Conservation (phyloP, 2,113 vertebrate species). For the Carollia perspicillata region DNA sequence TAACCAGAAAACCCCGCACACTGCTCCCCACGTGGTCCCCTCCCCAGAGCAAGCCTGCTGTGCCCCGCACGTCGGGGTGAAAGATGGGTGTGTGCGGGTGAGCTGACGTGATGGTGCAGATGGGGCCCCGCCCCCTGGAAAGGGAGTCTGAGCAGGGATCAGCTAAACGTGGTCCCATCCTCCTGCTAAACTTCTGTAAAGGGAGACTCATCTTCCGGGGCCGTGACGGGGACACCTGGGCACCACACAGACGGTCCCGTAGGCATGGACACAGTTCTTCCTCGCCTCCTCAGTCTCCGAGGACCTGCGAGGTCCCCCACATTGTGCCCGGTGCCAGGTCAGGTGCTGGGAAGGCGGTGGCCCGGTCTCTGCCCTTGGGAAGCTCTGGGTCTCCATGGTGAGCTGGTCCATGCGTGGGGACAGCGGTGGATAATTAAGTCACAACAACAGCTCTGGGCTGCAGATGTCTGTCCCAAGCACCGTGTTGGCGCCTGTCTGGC, state of each 20-base stretch:
- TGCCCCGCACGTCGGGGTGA: accelerated
- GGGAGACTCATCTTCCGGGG: not conserved
- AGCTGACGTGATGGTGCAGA: accelerated
- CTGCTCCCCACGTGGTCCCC: too few species aligned
- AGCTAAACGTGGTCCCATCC: accelerated
- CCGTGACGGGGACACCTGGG: accelerated
- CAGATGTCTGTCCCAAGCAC: accelerated
- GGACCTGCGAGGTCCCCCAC: not conserved
- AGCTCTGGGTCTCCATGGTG: not conserved
- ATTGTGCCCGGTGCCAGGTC: not conserved
- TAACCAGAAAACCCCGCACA: accelerated
- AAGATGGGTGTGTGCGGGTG: accelerated
- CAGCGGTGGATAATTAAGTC: accelerated
- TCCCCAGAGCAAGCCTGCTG: accelerated
- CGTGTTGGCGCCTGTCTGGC: accelerated
- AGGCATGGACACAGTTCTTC: accelerated
- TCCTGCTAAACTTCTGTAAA: not conserved
- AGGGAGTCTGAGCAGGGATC: not conserved
- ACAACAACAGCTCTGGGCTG: accelerated
- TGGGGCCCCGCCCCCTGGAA: too few species aligned
- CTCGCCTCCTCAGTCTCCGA: not conserved
- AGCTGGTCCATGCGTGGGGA: not conserved
- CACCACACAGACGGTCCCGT: accelerated
- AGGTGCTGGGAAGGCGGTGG: not conserved
- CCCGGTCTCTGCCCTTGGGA: not conserved